These are phyloP conservation scores for Ictidomys tridecemlineatus DNA, from an alignment of 2,113 vertebrate species.

Conservation along the genomic window DNA sequence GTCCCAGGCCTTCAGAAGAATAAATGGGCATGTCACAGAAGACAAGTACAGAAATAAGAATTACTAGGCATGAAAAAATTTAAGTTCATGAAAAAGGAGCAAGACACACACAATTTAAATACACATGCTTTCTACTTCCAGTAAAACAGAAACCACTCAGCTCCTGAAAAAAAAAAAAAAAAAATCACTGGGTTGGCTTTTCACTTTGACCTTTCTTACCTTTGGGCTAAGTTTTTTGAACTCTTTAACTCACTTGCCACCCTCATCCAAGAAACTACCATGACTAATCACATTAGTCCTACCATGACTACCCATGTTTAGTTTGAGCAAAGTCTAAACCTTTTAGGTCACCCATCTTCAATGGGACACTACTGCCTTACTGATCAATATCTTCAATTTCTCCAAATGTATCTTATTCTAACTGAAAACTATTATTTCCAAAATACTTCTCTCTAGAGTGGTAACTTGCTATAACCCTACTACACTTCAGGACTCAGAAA, in stretches of 20 bases:
- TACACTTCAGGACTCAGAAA: background rate
- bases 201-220: background rate
- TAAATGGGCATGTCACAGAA: background rate
- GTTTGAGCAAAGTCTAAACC: background rate
- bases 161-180: background rate
- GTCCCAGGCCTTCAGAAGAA: conserved; percentile 4
- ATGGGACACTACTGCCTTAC: background rate
- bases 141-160: background rate
- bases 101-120: conserved; percentile 28
- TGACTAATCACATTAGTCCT: background rate
- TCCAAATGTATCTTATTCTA: background rate
- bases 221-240: background rate
- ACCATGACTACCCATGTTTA: background rate
- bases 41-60: background rate
- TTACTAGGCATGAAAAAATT: background rate
- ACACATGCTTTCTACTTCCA: background rate
- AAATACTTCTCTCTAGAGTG: background rate
- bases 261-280: background rate
- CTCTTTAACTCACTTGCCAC: background rate
- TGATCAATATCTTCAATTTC: background rate
- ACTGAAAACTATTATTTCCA: conserved; percentile 32
- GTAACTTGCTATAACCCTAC: background rate
- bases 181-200: background rate
- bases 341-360: background rate
- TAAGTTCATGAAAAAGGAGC: background rate